Conservation (phyloP, 2,113 vertebrate genomes). For the Tricholaema leucomelas region DNA sequence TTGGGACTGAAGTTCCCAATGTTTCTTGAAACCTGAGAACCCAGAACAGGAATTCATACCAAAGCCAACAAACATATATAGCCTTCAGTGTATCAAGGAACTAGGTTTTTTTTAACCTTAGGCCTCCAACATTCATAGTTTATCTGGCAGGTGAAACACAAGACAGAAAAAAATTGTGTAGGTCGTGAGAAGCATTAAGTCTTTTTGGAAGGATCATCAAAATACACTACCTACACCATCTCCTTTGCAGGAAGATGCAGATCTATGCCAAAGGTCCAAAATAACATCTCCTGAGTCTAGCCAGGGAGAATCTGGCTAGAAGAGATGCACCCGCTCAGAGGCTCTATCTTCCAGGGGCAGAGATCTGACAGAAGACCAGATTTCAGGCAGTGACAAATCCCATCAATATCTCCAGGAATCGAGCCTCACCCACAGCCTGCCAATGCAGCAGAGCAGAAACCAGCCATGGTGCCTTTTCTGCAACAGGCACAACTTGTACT, state of each 20-base stretch:
- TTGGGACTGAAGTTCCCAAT: neutral
- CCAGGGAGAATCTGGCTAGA: neutral
- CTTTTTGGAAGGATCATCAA: neutral
- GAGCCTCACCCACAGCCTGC: neutral
- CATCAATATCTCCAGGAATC: neutral
- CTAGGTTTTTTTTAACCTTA: neutral
- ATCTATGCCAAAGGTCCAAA: neutral
- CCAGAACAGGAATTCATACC: neutral
- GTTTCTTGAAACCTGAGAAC: neutral
- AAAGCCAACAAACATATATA: neutral
- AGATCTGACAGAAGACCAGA: constrained; percentile 12
- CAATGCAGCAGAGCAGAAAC: neutral
- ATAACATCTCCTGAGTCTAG: neutral
- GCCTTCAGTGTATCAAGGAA: neutral
- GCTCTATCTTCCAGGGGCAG: neutral
- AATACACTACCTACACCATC: neutral
- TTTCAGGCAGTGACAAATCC: neutral
- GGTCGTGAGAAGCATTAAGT: neutral
- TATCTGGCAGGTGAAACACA: neutral
- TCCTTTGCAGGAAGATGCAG: neutral
- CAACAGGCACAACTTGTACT: neutral
- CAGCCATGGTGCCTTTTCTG: neutral
- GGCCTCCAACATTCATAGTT: neutral
- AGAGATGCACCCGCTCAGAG: neutral
- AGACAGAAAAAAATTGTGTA: neutral